Evolutionary conservation across 2,888 invertebrate genomes (phyloP), one percentile per base, ranked within the genome.

Genomic region (Platynereis dumerilii): DNA sequence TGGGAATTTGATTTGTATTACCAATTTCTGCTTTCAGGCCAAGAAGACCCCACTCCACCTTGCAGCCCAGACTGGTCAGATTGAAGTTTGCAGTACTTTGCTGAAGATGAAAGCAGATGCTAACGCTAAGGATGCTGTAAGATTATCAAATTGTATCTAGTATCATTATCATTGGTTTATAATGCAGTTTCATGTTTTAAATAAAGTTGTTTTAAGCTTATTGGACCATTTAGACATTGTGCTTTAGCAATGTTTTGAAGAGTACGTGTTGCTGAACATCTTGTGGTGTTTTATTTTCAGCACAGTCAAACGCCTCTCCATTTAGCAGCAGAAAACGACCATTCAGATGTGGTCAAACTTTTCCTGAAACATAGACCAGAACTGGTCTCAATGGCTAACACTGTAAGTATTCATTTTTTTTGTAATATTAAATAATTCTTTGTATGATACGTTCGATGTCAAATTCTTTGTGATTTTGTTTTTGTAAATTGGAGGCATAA

Each of bases 11-110:
- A n/a, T n/a, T n/a, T n/a, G n/a, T n/a, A n/a, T n/a, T n/a, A n/a
- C n/a, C n/a, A n/a, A n/a, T n/a, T n/a, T n/a, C n/a, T n/a, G 58
- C 22, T 68, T 74, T n/a, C 74, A 87, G 87, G 91, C 92, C 68
- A 98, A 98, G 82, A 96, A 96, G 86, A 99, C 99, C 0, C 97
- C 99, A 0, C 87, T 99, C 58, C 99, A 99, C 87, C 88, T 98
- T 84, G 97, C 97, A 2, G 96, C 99, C 12, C 94, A 93, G 59
- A 91, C 92, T 72, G 99, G 99, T 0, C 96, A 98, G 86, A 90
- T 97, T 75, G 94, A 94, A 86, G 97, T 98, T 1, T 96, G 97
- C 84, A 91, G 91, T 79, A 88, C 95, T 52, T 86, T 98, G 58
- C 86, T 98, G 62, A 94, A 95, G 81, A 87, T 97, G 65, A 95